Evolutionary conservation across 1,140 invertebrate genomes (phyloP), one percentile per base, ranked within the genome.

Genomic region (Hypsibius dujardini): DNA sequence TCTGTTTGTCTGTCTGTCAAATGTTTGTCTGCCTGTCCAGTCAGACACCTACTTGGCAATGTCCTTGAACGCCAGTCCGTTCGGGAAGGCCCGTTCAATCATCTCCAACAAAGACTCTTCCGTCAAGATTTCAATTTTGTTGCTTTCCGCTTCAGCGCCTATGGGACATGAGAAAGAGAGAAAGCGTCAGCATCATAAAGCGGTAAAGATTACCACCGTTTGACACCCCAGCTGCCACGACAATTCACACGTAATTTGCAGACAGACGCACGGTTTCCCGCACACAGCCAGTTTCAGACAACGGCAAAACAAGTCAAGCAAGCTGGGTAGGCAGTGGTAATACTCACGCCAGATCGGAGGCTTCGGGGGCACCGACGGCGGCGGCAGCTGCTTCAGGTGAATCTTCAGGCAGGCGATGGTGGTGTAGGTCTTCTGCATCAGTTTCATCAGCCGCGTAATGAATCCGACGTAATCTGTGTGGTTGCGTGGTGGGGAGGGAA

Each of bases 391-490:
- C 74, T 85, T 86, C 71, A 98, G 81, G 82, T 96, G 92, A 40
- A 98, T 85, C 81, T 96, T 92, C 67, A 96, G 80, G 78, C 90
- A 90, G 76, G 86, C 85, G 46, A 97, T 85, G 70, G 84, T 83
- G 47, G 83, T 79, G 79, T 93, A 97, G 75, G 88, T 87, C 75
- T 88, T 84, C 79, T 97, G 93, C 87, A 98, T 88, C 75, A 96
- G 81, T 80, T 95, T 97, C 87, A 98, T 94, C 74, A 95, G 90
- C 80, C 95, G 96, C 81, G 92, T 97, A 69, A 98, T 95, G 79
- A 96, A 98, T 45, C 92, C 93, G 72, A 96, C 91, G 82, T 97
- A 98, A 86, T 97, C 93, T 96, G n/a, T n/a, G n/a, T n/a, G n/a
- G n/a, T n/a, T n/a, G n/a, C n/a, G n/a, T n/a, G n/a, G n/a, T n/a